phyloP scores from a whole-genome alignment of 2,888 invertebrate species.

The Fragum sueziense region DNA sequence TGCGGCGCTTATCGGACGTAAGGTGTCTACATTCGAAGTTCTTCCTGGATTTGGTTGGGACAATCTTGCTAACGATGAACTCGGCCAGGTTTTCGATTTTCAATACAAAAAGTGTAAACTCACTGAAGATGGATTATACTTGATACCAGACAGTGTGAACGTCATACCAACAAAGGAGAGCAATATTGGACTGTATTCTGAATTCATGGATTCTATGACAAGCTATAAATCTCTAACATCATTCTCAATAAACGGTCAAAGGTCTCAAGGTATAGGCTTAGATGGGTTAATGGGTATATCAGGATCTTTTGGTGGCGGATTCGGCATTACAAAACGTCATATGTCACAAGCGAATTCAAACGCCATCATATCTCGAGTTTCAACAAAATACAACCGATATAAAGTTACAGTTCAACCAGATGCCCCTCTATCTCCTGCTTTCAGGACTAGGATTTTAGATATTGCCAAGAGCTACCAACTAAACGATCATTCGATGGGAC shows the following conservation, averaged over 20 bases:
- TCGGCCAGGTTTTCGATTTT: constrained; percentile 34
- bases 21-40: constrained; percentile 23
- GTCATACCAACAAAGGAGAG: constrained; percentile 42
- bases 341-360: neutral
- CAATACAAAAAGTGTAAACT: constrained; percentile 41
- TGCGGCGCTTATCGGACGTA: neutral
- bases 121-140: constrained; percentile 43
- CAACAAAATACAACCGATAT: constrained; percentile 40
- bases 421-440: constrained; percentile 36
- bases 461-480: constrained; percentile 40
- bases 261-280: neutral
- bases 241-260: constrained; percentile 35
- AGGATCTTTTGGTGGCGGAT: too few species aligned
- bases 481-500: constrained; percentile 25
- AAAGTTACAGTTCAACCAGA: constrained; percentile 33
- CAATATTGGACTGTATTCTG: constrained; percentile 37
- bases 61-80: constrained; percentile 47
- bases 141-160: constrained; percentile 45
- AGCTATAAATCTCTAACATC: constrained; percentile 39
- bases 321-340: too few species aligned
- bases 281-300: too few species aligned
- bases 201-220: constrained; percentile 36
- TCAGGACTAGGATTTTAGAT: constrained; percentile 39
- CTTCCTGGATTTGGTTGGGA: constrained; percentile 57
- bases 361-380: constrained; percentile 32